These are phyloP conservation scores for Sycophila texana DNA, from an alignment of 2,888 invertebrate species.

Conservation along the genomic window DNA sequence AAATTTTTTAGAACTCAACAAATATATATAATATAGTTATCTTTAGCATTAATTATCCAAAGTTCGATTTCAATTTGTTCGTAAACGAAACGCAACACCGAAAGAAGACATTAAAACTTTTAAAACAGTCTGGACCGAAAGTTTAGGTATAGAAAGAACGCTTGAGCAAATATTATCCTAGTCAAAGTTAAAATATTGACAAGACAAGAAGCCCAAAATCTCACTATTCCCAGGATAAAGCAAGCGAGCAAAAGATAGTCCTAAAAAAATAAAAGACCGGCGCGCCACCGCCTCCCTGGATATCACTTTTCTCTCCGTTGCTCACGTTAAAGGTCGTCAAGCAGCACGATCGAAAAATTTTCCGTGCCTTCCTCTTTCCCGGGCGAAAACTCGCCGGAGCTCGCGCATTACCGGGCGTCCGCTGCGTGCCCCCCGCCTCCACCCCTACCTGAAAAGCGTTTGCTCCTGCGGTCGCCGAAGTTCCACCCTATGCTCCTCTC, in stretches of 20 bases:
- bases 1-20: too few relatives aligned
- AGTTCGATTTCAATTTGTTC: background rate
- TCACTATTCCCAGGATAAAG: slow-evolving; percentile 25
- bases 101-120: background rate
- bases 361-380: background rate
- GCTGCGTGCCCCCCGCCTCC: background rate
- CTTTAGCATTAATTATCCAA: too few relatives aligned
- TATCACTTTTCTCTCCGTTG: slow-evolving; percentile 31
- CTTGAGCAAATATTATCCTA: slow-evolving; percentile 42
- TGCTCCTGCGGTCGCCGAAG: slow-evolving; percentile 28
- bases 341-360: slow-evolving; percentile 18
- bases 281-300: background rate
- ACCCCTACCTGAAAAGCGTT: slow-evolving; percentile 40
- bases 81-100: background rate
- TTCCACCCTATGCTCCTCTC: slow-evolving; percentile 12
- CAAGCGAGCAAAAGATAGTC: slow-evolving; percentile 21
- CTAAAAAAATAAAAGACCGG: slow-evolving; percentile 46
- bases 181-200: slow-evolving; percentile 52
- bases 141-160: slow-evolving; percentile 9
- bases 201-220: slow-evolving; percentile 31
- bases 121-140: background rate
- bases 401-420: background rate
- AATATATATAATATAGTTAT: too few relatives aligned
- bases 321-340: background rate
- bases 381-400: slow-evolving; percentile 15